Evolutionary conservation across 2,888 invertebrate genomes (phyloP), one percentile per base, ranked within the genome.

Genomic region (Drosophila colorata): DNA sequence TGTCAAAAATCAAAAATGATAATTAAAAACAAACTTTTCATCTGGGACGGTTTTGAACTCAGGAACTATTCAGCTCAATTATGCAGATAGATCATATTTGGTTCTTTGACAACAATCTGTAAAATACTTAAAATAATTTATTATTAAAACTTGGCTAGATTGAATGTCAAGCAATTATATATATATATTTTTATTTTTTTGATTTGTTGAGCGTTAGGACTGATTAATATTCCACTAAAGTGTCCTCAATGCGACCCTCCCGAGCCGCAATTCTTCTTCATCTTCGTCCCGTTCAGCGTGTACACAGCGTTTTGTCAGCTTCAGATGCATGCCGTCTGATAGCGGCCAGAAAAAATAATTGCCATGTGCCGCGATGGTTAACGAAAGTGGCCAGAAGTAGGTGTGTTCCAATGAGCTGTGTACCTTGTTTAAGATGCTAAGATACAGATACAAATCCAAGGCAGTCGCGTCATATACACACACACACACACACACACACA

Each of bases 321-420:
- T 79, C 7, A 67, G 66, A 83, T 83, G 71, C 71, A 72, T 74
- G 71, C 69, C 67, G 64, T 33, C 69, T 52, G 84, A 85, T 70
- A 65, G 56, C 35, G 52, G 44, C 37, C 52, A 55, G 56, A 69
- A 60, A 60, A 78, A 66, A 69, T 87, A 84, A 84, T 84, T 80
- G 72, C 67, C 72, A 67, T 72, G 70, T 55, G 73, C 59, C 41
- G 52, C 61, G 55, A 37, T 74, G 59, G 69, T 73, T 77, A 74
- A 86, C 65, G 68, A 88, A 78, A 81, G 79, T 82, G 75, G 69
- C 68, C 72, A 61, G 60, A 65, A 74, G 80, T 74, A 80, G 87
- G 84, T 70, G 78, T 78, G 81, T 78, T 74, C 59, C 56, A 68
- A 60, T 59, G 67, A 69, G 57, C 58, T 53, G 55, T 72, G 69